Percentiles rank a stretch among this genome's conserved stretches.
These are phyloP conservation scores for Agrotis ipsilon DNA, from an alignment of 2,888 invertebrate genomes.

Conservation along the genomic window DNA sequence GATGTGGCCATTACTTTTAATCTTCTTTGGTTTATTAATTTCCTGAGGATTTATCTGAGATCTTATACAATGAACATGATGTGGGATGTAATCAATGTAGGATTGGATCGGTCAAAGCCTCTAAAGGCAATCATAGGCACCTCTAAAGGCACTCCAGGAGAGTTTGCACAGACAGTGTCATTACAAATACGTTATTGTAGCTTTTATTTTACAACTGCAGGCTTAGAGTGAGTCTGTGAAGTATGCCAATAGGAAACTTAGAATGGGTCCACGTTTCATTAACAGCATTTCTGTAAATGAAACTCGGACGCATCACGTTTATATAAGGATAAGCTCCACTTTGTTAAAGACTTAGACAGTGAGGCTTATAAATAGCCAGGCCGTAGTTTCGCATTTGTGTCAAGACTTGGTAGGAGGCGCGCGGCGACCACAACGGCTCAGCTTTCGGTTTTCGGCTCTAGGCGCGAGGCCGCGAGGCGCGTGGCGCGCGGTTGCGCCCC, in stretches of 20 bases:
- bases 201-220: constrained; percentile 4
- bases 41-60: background rate
- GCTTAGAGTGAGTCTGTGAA: constrained; percentile 16
- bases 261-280: too few relatives aligned
- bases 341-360: constrained; percentile 53
- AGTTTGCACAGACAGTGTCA: too few relatives aligned
- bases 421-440: constrained; percentile 55
- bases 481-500: constrained; percentile 49
- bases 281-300: constrained; percentile 38
- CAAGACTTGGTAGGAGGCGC: constrained; percentile 55
- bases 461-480: constrained; percentile 37
- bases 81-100: background rate
- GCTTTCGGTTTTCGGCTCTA: constrained; percentile 52
- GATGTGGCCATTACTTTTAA: constrained; percentile 15
- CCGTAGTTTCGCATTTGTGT: constrained; percentile 62
- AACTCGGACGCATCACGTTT: constrained; percentile 47
- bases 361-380: constrained; percentile 60
- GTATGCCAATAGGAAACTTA: constrained; percentile 17
- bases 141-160: too few relatives aligned
- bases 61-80: background rate
- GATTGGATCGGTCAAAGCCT: background rate
- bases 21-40: constrained; percentile 10
- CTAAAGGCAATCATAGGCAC: background rate
- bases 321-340: constrained; percentile 53
- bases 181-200: background rate